Conservation (phyloP, 2,113 vertebrate species). For the Gallinago media region DNA sequence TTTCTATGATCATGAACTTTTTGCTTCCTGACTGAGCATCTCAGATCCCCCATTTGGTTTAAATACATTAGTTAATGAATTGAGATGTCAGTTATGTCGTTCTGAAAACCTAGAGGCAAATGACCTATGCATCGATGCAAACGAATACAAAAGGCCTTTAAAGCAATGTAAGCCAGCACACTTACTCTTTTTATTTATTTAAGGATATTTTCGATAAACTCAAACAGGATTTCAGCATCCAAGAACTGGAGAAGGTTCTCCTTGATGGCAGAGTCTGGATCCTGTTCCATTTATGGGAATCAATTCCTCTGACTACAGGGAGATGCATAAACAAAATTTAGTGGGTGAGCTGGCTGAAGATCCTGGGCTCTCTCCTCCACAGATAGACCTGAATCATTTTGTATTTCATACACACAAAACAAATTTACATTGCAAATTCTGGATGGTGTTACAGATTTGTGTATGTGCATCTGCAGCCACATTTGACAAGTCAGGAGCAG, state of each 20-base stretch:
- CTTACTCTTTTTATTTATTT: neutral
- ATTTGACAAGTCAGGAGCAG: neutral
- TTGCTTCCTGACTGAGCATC: neutral
- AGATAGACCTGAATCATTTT: neutral
- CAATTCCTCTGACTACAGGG: neutral
- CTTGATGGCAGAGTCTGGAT: neutral
- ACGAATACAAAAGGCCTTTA: neutral
- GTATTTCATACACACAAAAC: neutral
- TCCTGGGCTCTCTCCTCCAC: neutral
- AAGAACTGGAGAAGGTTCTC: neutral
- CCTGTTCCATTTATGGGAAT: neutral
- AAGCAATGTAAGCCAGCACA: neutral
- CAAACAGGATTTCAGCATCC: neutral
- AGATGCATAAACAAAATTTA: neutral
- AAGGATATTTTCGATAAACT: neutral
- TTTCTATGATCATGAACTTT: neutral
- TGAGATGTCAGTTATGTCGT: neutral
- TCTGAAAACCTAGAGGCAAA: neutral
- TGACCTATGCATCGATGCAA: neutral
- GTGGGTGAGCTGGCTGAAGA: neutral
- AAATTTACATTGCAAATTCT: neutral
- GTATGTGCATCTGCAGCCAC: neutral
- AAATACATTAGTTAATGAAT: neutral
- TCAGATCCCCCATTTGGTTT: neutral
- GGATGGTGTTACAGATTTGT: neutral